Conservation (phyloP, 2,113 vertebrate genomes). For the Mobula birostris region DNA sequence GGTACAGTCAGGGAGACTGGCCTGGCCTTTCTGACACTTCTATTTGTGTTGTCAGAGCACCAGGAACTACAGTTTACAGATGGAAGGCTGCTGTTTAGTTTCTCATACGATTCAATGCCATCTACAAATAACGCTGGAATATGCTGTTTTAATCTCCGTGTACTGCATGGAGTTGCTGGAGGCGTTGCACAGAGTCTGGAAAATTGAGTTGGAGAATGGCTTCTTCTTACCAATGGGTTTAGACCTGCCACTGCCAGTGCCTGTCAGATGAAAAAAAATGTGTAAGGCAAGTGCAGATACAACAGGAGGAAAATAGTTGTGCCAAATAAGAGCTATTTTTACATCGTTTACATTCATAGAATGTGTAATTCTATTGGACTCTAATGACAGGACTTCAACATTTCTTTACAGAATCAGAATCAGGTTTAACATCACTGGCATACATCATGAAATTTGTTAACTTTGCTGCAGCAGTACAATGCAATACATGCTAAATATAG, state of each 20-base stretch:
- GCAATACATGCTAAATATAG: too few relatives aligned
- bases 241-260: constrained; percentile 83
- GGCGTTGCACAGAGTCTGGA: constrained; percentile 75
- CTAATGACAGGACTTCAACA: background rate
- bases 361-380: too few relatives aligned
- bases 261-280: constrained; percentile 48
- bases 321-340: background rate
- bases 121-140: constrained; percentile 74
- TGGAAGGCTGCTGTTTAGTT: constrained; percentile 92
- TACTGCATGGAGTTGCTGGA: constrained; percentile 67
- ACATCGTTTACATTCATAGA: background rate
- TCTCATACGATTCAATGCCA: constrained; percentile 73
- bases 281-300: background rate
- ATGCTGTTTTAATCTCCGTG: constrained; percentile 54
- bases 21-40: constrained; percentile 61
- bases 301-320: background rate
- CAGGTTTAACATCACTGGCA: too few relatives aligned
- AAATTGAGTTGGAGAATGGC: constrained; percentile 79
- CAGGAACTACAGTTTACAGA: constrained; percentile 78
- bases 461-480: too few relatives aligned
- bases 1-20: constrained; percentile 85
- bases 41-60: constrained; percentile 60
- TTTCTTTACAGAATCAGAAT: background rate
- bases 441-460: too few relatives aligned
- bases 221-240: constrained; percentile 85